Evolutionary conservation across 1,140 invertebrate genomes (phyloP).

Genomic region (Neocloeon triangulifer): DNA sequence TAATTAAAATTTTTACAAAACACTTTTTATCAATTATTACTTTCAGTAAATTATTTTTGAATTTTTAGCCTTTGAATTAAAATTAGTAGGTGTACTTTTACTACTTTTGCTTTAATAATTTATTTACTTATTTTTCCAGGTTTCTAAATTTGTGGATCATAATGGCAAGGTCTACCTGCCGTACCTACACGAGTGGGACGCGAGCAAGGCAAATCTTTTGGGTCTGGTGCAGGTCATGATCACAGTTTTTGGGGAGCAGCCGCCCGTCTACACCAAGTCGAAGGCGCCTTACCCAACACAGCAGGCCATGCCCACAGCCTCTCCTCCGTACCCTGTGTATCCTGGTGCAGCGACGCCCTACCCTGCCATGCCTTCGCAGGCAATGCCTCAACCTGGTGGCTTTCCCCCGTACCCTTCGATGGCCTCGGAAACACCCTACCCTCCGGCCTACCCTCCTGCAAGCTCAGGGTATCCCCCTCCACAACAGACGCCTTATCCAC

Average conservation of each 20-base stretch:
- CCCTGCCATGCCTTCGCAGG: constrained; percentile 14
- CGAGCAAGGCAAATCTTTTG: constrained; percentile 60
- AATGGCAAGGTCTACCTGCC: constrained; percentile 93
- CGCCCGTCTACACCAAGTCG: constrained; percentile 71
- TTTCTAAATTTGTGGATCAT: constrained; percentile 80
- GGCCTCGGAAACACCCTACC: constrained; percentile 17
- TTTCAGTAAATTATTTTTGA: too few relatives aligned
- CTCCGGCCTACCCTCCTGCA: constrained; percentile 11
- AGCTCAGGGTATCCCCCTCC: constrained; percentile 16
- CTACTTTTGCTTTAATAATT: too few relatives aligned
- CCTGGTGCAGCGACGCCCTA: constrained; percentile 10
- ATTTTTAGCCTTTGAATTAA: too few relatives aligned
- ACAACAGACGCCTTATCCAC: constrained; percentile 13
- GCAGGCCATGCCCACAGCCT: constrained; percentile 6
- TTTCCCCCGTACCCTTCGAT: constrained; percentile 17
- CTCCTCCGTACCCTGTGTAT: constrained; percentile 11
- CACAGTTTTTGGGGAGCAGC: constrained; percentile 79
- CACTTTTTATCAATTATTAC: too few relatives aligned
- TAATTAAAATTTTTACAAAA: too few relatives aligned
- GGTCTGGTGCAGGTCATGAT: constrained; percentile 81
- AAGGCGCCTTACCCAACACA: constrained; percentile 19
- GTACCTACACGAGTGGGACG: constrained; percentile 88
- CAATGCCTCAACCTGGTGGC: constrained; percentile 11
- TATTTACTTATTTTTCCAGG: too few relatives aligned
- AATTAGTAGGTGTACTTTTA: too few relatives aligned